Conservation (phyloP, 2,113 vertebrate genomes). For the Onychorhynchus coronatus region DNA sequence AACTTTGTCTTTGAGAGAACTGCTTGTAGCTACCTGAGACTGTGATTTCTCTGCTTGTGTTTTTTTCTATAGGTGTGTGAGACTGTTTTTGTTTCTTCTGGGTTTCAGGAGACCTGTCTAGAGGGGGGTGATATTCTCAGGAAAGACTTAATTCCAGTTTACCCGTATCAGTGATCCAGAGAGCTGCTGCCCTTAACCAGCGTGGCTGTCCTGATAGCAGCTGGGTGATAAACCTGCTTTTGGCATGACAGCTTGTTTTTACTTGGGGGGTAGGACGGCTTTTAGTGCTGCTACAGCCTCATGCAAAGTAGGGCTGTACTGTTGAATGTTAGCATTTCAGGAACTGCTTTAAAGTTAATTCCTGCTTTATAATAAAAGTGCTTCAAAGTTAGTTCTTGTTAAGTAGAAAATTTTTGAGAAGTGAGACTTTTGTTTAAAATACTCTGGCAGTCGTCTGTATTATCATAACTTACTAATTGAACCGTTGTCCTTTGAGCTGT, state of each 20-base stretch:
- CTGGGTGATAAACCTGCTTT: neutral
- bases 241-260: neutral
- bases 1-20: neutral
- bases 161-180: rapidly evolving
- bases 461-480: neutral
- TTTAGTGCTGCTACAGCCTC: neutral
- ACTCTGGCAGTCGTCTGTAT: rapidly evolving
- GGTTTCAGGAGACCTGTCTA: neutral
- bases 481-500: neutral
- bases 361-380: neutral
- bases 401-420: neutral
- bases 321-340: neutral
- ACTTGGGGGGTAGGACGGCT: neutral
- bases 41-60: neutral
- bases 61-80: neutral
- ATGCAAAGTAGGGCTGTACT: neutral
- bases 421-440: neutral
- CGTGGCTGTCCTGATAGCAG: neutral
- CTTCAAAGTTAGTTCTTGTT: neutral
- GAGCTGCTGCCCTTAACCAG: neutral
- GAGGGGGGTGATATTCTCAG: neutral
- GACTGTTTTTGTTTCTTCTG: neutral
- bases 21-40: neutral
- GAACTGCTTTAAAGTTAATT: neutral
- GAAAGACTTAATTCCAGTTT: neutral